phyloP scores from a whole-genome alignment of 2,113 vertebrate species.

The Oceanodroma tethys region DNA sequence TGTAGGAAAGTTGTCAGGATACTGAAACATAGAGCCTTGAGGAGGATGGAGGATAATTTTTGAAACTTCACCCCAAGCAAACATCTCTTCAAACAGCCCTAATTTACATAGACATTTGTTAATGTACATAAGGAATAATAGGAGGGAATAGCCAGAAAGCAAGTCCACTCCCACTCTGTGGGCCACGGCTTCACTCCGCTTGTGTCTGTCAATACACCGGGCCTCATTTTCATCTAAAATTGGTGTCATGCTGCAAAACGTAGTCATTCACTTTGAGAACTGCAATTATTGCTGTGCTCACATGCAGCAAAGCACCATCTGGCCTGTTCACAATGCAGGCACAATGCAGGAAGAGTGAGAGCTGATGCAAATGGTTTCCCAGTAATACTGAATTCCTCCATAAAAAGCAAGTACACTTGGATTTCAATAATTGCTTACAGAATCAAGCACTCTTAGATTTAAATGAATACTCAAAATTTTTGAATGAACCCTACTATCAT shows the following conservation, averaged over 20 bases:
- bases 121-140: constrained; percentile 22
- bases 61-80: not conserved
- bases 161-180: constrained; percentile 42
- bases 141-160: constrained; percentile 13
- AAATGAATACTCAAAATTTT: constrained; percentile 19
- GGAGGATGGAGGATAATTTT: not conserved
- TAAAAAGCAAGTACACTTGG: constrained; percentile 41
- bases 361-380: constrained; percentile 19
- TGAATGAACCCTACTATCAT: constrained; percentile 12
- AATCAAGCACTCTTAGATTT: constrained; percentile 24
- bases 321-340: constrained; percentile 28
- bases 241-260: constrained; percentile 61
- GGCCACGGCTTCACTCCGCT: not conserved
- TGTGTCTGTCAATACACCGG: constrained; percentile 30
- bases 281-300: constrained; percentile 57
- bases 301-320: constrained; percentile 58
- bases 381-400: constrained; percentile 43
- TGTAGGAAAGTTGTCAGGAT: not conserved
- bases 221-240: constrained; percentile 60
- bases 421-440: constrained; percentile 38
- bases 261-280: constrained; percentile 48
- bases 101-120: constrained; percentile 34
- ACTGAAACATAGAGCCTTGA: not conserved
- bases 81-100: not conserved
- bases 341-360: constrained; percentile 52